These are phyloP conservation scores for Linurgus olivaceus DNA, from an alignment of 2,797 vertebrate genomes.

Conservation along the genomic window DNA sequence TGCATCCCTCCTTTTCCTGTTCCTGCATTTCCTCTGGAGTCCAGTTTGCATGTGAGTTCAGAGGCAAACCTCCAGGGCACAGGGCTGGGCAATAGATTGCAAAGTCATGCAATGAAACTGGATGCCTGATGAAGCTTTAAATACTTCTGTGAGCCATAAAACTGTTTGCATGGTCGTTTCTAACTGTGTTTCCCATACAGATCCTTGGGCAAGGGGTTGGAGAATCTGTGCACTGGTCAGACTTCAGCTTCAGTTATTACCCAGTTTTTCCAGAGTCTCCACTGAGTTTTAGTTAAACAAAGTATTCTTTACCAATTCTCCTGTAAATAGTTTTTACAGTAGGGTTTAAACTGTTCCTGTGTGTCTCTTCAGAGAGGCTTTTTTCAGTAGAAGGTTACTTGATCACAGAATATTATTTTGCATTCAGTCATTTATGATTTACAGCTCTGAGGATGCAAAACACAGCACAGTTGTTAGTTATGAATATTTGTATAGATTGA, in stretches of 20 bases:
- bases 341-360: neutral
- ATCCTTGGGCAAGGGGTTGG: neutral
- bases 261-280: neutral
- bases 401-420: neutral
- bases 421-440: neutral
- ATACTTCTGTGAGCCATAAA: neutral
- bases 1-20: neutral
- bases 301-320: neutral
- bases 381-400: neutral
- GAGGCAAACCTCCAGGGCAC: neutral
- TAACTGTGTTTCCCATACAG: neutral
- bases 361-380: neutral
- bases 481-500: neutral
- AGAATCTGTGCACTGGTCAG: neutral
- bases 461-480: neutral
- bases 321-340: neutral
- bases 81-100: neutral
- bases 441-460: neutral
- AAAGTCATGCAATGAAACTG: neutral
- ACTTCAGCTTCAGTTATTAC: neutral
- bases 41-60: rapidly evolving
- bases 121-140: neutral
- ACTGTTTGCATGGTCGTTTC: neutral
- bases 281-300: neutral
- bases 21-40: neutral